These are phyloP conservation scores for Conomelus anceps DNA, from an alignment of 2,888 invertebrate species.

Conservation along the genomic window DNA sequence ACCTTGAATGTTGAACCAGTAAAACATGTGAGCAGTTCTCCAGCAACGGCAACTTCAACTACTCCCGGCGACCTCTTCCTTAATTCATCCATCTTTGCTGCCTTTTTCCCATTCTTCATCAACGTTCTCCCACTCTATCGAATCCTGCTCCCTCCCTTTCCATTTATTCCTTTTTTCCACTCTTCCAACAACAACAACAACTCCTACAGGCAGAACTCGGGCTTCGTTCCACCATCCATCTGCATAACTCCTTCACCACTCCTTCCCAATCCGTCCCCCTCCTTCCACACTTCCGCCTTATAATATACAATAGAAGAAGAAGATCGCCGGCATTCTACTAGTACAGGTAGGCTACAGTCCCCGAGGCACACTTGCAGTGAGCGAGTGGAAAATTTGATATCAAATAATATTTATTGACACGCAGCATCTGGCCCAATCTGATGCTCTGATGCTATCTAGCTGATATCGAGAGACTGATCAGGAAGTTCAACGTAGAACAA, in stretches of 20 bases:
- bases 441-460: no score
- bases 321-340: background rate
- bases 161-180: background rate
- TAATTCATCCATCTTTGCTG: background rate
- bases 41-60: conserved; percentile 10
- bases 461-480: background rate
- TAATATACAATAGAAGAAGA: background rate
- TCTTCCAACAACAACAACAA: background rate
- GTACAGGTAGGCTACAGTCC: background rate
- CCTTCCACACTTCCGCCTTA: background rate
- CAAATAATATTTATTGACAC: background rate
- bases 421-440: background rate
- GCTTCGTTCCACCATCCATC: background rate
- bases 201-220: no score
- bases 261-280: no score
- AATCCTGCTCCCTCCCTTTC: background rate
- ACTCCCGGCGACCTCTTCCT: conserved; percentile 4
- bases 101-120: background rate
- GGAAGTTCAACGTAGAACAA: no score
- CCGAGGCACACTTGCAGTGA: no score
- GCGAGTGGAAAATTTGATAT: background rate
- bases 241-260: background rate
- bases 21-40: conserved; percentile 22
- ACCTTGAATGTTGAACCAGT: conserved; percentile 25
- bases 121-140: background rate